phyloP scores from a whole-genome alignment of 1,140 invertebrate species.

The Penaeus japonicus region DNA sequence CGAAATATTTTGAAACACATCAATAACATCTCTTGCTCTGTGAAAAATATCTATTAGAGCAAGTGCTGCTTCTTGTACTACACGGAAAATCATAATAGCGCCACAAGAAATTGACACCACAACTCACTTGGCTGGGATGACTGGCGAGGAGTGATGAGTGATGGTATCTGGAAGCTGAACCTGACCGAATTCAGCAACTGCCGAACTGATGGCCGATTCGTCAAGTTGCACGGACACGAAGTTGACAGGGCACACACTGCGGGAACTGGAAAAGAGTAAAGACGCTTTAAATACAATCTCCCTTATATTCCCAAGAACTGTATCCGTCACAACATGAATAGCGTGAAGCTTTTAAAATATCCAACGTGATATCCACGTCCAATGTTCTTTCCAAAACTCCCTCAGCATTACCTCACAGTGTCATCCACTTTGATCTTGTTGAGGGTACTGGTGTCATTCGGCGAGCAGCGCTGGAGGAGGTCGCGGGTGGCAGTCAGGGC shows the following conservation, averaged over 20 bases:
- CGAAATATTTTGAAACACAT: too few species aligned
- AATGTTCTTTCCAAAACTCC: background rate
- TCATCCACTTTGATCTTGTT: conserved; percentile 45
- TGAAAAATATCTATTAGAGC: too few species aligned
- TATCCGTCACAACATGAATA: too few species aligned
- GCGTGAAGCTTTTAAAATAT: too few species aligned
- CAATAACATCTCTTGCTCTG: too few species aligned
- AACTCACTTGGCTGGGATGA: conserved; percentile 34
- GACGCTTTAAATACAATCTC: background rate
- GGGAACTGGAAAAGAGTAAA: background rate
- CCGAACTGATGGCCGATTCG: conserved; percentile 16
- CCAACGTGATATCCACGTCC: too few species aligned
- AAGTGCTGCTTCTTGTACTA: too few species aligned
- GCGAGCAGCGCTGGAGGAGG: conserved; percentile 10
- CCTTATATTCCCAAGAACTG: background rate
- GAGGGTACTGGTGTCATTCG: conserved; percentile 7
- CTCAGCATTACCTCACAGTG: conserved; percentile 6
- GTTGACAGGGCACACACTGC: background rate
- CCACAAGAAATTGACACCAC: too few species aligned
- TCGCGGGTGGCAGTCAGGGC: conserved; percentile 20
- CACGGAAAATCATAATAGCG: too few species aligned
- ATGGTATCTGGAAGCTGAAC: conserved; percentile 41
- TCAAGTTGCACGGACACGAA: conserved; percentile 28
- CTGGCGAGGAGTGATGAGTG: conserved; percentile 42
- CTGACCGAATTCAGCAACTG: conserved; percentile 28